Conservation (phyloP, 2,888 invertebrate species). For the Leptinotarsa haldemani region DNA sequence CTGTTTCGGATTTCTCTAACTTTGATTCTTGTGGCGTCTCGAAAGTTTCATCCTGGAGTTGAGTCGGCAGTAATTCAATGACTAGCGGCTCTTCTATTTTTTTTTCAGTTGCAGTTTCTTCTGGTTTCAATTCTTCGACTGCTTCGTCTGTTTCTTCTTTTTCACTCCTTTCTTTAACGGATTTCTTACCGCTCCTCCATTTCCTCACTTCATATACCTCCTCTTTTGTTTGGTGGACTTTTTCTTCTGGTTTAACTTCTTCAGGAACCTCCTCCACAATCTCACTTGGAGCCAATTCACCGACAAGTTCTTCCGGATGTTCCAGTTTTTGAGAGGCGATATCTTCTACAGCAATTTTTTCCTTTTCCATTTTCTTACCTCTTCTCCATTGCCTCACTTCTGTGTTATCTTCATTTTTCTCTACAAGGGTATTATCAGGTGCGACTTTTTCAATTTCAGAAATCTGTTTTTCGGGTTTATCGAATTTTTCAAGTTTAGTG, state of each 20-base stretch:
- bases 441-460: conserved; percentile 47
- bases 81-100: conserved; percentile 43
- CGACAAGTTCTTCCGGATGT: neutral
- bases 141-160: conserved; percentile 52
- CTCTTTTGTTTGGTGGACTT: conserved; percentile 27
- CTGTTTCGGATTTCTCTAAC: conserved; percentile 64
- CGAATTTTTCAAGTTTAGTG: neutral
- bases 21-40: conserved; percentile 56
- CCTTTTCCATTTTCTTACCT: conserved; percentile 15
- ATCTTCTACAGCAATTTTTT: conserved; percentile 6
- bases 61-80: conserved; percentile 57
- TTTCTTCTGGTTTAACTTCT: conserved; percentile 48
- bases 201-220: conserved; percentile 27
- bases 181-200: conserved; percentile 33
- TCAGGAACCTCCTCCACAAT: conserved; percentile 11
- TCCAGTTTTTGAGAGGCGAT: neutral
- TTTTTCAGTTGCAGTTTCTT: conserved; percentile 52
- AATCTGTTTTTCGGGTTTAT: conserved; percentile 56
- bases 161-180: conserved; percentile 48
- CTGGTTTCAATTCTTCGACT: conserved; percentile 48
- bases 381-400: conserved; percentile 29
- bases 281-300: neutral
- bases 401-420: conserved; percentile 34
- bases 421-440: conserved; percentile 26
- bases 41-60: conserved; percentile 58